Base-by-base conservation (phyloP, 53 echinoderm and acorn worm genomes). In the Stichopus horrens region DNA sequence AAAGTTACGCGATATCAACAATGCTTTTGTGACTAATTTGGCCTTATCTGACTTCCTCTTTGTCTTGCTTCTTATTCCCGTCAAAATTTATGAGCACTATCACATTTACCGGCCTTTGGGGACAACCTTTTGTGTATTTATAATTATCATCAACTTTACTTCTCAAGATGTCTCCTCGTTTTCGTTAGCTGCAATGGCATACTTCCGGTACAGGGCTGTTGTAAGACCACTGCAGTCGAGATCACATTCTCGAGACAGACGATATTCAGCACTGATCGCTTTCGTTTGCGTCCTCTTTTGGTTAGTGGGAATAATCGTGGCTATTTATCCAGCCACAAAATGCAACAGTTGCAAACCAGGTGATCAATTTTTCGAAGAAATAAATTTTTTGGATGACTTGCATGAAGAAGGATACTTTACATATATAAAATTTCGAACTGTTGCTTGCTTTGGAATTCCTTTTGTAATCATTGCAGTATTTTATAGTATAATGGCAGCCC, bases 171-270 rank as follows among this genome's bases (percentile, higher is more conserved):
- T 80, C 8, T 80, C 80, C 20, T 18, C 80, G 7, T n/a, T 57
- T n/a, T 80, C 80, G 21, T 9, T 80, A 9, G 57, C 58, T 21
- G 80, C 80, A 21, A 80, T 80, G 80, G 54, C 80, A 7, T 80
- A 80, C 80, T 80, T 80, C 56, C 37, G 80, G 80, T 80, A 80
- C 57, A 21, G 80, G 55, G 80, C 80, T 11, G 80, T 80, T 21
- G 57, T 57, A 19, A 16, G 57, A 55, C 80, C 80, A 18, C 21
- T 80, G 8, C 80, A 80, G 16, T 57, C 80, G 13, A 53, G 80
- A 57, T 80, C 80, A 68, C n/a, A n/a, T n/a, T n/a, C n/a, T n/a
- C n/a, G n/a, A n/a, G n/a, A n/a, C n/a, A n/a, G n/a, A n/a, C n/a
- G n/a, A n/a, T n/a, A n/a, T n/a, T n/a, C n/a, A n/a, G n/a, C n/a